Evolutionary conservation across 2,797 vertebrate species (phyloP).

Genomic region (Rousettus madagascariensis): DNA sequence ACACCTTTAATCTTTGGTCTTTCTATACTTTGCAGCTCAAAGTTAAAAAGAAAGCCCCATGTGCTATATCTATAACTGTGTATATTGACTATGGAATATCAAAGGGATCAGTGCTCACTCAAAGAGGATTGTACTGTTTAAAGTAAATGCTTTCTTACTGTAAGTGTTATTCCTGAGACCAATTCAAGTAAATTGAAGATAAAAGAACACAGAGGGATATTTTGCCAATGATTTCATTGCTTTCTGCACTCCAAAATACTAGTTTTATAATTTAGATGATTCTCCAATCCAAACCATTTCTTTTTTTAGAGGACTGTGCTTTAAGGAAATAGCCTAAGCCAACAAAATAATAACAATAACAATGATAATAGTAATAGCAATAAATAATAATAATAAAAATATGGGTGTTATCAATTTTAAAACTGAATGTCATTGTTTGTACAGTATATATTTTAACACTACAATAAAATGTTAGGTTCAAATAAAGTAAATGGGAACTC

Average conservation of each 20-base stretch:
- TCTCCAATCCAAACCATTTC: background rate
- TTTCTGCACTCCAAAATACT: slow-evolving; percentile 45
- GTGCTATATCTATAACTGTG: background rate
- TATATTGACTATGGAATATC: background rate
- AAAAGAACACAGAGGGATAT: background rate
- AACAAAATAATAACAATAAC: background rate
- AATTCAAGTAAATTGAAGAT: slow-evolving; percentile 14
- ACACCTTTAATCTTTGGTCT: slow-evolving; percentile 48
- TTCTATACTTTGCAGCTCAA: background rate
- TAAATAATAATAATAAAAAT: background rate
- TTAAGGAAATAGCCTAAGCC: background rate
- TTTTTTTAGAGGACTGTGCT: background rate
- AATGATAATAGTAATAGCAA: background rate
- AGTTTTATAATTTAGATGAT: slow-evolving; percentile 36
- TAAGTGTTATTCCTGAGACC: slow-evolving; percentile 33
- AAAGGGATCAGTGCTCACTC: slow-evolving; percentile 45
- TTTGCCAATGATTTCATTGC: slow-evolving; percentile 37
- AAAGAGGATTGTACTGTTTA: background rate
- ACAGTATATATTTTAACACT: background rate
- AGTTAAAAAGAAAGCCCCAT: background rate
- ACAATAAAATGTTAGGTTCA: background rate
- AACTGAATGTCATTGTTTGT: background rate
- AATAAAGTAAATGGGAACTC: background rate
- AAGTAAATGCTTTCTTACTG: background rate
- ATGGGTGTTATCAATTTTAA: background rate